Evolutionary conservation across 2,888 invertebrate genomes (phyloP), one percentile per base, ranked within the genome.

Genomic region (Lampropteryx suffumata): DNA sequence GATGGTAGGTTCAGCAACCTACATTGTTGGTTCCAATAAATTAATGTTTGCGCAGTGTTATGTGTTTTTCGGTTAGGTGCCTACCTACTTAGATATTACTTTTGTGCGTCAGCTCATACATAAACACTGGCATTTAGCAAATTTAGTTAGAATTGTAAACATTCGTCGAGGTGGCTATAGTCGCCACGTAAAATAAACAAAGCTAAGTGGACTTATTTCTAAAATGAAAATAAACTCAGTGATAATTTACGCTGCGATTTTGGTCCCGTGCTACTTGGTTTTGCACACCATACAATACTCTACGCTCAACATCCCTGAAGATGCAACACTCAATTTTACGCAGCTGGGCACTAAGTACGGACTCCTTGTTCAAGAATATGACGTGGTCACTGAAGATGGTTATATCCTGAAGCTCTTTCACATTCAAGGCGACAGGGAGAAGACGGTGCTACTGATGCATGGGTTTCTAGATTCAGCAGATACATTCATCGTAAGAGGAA

Each of bases 381-480:
- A 55, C 0, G 65, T 77, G 2, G 57, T 50, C 4, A 77, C 76
- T 2, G 67, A 69, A 57, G 78, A 79, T 33, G 73, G 72, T 1
- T 78, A 76, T 14, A 67, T 74, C 36, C 53, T 76, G 3, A 68
- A 57, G 10, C 24, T 75, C 9, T 71, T 72, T 26, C 62, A 61
- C 11, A 63, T 75, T 1, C 64, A 64, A 1, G 69, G 72, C 1
- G 55, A 68, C n/a, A 58, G 28, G 3, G 54, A 49, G 0, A 57
- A 40, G 4, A 66, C 72, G 0, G 66, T 77, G 3, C 57, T 77
- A 3, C 40, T 80, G n/a, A 65, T 70, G 62, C 79, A 80, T 29
- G 80, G 79, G 0, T 14, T 76, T 3, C 14, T 67, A 0, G 76
- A 74, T 41, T 69, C 70, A 0, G 62, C 73, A 0, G 77, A 77